A percentile compares a stretch with the other conserved stretches of the same genome.
phyloP scores from a whole-genome alignment of 2,888 invertebrate genomes.

The Apeira syringaria region DNA sequence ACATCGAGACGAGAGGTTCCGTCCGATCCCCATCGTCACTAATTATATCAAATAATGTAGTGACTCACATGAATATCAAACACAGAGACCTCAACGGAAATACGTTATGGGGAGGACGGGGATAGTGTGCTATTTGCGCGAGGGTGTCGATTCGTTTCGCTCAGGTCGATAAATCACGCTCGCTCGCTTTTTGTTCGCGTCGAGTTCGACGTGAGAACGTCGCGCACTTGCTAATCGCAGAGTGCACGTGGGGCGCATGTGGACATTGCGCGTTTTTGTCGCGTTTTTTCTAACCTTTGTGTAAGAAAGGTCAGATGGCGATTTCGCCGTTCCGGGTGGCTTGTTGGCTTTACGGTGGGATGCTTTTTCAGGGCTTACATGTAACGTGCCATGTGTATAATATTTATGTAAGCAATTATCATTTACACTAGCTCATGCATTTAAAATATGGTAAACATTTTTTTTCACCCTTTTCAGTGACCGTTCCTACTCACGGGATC shows the following conservation, averaged over 20 bases:
- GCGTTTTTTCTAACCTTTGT: constrained; percentile 26
- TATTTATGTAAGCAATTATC: too few relatives aligned
- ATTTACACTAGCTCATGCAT: too few relatives aligned
- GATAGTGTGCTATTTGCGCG: constrained; percentile 27
- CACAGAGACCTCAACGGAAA: constrained; percentile 19
- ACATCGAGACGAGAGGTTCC: too few relatives aligned
- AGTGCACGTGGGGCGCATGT: constrained; percentile 36
- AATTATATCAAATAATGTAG: too few relatives aligned
- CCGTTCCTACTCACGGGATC: too few relatives aligned
- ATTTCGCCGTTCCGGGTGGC: constrained; percentile 30
- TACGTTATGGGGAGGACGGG: too few relatives aligned
- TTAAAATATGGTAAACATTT: too few relatives aligned
- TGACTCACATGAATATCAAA: constrained; percentile 15
- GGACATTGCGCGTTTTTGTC: constrained; percentile 39
- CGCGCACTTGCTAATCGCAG: constrained; percentile 49
- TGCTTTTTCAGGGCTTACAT: constrained; percentile 2
- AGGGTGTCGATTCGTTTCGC: constrained; percentile 36
- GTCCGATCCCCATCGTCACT: too few relatives aligned
- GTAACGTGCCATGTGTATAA: not conserved
- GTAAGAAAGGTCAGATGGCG: constrained; percentile 30
- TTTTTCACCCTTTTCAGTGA: too few relatives aligned
- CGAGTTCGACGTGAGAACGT: constrained; percentile 57
- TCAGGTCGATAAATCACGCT: constrained; percentile 63
- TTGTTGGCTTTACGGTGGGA: constrained; percentile 2
- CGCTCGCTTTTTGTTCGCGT: constrained; percentile 40